Percentiles rank a stretch among this genome's conserved stretches.
phyloP scores from a whole-genome alignment of 2,888 invertebrate genomes.

The Ophion ellenae region DNA sequence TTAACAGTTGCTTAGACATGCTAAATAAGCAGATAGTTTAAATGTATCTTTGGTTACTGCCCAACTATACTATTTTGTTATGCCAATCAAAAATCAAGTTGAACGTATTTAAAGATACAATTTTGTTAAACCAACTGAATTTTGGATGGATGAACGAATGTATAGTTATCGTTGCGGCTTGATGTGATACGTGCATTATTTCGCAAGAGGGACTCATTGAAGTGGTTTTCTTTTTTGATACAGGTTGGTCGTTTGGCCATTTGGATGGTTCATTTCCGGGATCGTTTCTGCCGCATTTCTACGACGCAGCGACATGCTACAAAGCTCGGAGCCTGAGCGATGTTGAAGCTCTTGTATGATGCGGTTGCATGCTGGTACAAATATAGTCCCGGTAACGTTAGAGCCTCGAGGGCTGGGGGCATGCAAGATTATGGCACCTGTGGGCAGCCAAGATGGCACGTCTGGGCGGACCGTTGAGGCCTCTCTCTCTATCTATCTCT shows the following conservation, averaged over 20 bases:
- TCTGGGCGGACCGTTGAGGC: conserved; percentile 70
- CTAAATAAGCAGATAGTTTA: too few relatives aligned
- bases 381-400: conserved; percentile 42
- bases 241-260: conserved; percentile 36
- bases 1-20: too few relatives aligned
- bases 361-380: conserved; percentile 39
- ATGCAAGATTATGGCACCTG: conserved; percentile 78
- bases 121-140: too few relatives aligned
- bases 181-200: too few relatives aligned
- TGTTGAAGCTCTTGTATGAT: conserved; percentile 22
- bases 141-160: too few relatives aligned
- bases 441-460: conserved; percentile 78
- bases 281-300: conserved; percentile 39
- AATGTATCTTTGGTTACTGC: too few relatives aligned
- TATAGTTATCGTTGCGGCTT: too few relatives aligned
- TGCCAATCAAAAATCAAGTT: too few relatives aligned
- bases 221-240: not conserved
- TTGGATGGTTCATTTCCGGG: conserved; percentile 59
- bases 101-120: too few relatives aligned
- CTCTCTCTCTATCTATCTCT: conserved; percentile 49
- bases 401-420: conserved; percentile 52
- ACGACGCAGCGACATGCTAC: conserved; percentile 37
- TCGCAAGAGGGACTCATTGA: not conserved
- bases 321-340: conserved; percentile 41
- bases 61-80: too few relatives aligned